These are phyloP conservation scores for Procambarus clarkii DNA, from an alignment of 1,140 invertebrate species.

Conservation along the genomic window DNA sequence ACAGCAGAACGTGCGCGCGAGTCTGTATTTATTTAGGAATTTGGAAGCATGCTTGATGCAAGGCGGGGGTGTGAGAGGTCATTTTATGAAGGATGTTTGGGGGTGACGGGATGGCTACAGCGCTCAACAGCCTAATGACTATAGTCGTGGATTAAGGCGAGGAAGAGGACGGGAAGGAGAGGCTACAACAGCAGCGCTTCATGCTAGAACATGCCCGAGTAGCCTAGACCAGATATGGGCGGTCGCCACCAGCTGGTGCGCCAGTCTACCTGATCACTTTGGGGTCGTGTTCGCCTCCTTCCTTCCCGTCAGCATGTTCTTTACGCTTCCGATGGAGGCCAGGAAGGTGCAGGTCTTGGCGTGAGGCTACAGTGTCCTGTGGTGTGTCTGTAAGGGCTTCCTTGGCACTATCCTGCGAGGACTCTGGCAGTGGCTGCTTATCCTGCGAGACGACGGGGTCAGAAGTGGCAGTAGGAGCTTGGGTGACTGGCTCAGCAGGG, in stretches of 20 bases:
- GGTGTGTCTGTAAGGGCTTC: background rate
- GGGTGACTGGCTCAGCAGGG: constrained; percentile 39
- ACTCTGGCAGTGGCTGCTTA: background rate
- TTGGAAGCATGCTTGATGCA: too few species aligned
- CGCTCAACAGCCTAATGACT: too few species aligned
- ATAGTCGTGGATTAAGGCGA: too few species aligned
- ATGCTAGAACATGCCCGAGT: background rate
- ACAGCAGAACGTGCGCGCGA: too few species aligned
- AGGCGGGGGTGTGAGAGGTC: too few species aligned
- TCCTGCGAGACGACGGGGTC: background rate
- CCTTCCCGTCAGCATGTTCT: constrained; percentile 60
- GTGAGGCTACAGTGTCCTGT: background rate
- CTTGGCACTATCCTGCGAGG: background rate
- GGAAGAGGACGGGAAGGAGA: background rate
- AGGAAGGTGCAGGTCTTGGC: background rate
- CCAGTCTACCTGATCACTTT: constrained; percentile 58
- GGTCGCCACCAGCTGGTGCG: background rate
- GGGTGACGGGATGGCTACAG: too few species aligned
- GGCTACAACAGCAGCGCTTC: background rate
- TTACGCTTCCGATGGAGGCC: constrained; percentile 53
- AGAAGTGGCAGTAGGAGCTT: background rate
- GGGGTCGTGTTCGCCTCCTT: constrained; percentile 61
- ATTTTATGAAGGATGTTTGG: too few species aligned
- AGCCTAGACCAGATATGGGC: background rate
- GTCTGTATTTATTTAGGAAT: too few species aligned